These are phyloP conservation scores for Zoanthus sociatus DNA, from an alignment of 92 coral and sea anemone genomes.

Conservation along the genomic window DNA sequence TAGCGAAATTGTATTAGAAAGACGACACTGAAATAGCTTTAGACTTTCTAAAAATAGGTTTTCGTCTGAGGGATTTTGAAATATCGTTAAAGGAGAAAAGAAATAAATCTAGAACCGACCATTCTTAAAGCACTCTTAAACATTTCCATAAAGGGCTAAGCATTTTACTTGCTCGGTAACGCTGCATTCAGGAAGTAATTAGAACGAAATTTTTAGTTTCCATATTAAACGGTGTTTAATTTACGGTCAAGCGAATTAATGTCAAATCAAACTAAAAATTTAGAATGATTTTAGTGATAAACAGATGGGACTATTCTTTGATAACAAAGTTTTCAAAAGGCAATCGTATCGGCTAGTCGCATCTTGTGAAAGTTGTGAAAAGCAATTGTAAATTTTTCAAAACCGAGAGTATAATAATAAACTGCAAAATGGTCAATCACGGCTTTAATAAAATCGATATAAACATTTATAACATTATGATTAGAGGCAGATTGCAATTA, in stretches of 20 bases:
- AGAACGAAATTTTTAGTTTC: slow-evolving; percentile 1
- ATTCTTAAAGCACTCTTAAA: not conserved
- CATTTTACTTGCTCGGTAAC: not conserved
- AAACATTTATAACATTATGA: too few relatives aligned
- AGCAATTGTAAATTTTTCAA: too few relatives aligned
- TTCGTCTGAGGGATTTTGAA: not conserved
- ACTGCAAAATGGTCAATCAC: too few relatives aligned
- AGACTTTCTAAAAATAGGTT: not conserved
- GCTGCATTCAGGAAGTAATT: not conserved
- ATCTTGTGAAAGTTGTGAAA: not conserved
- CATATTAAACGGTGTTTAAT: not conserved
- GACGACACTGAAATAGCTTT: slow-evolving; percentile 1
- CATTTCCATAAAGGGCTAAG: slow-evolving; percentile 10
- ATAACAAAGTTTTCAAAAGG: not conserved
- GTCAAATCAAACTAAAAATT: not conserved
- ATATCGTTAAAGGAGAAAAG: not conserved
- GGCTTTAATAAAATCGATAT: too few relatives aligned
- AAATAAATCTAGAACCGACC: not conserved
- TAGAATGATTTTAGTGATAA: slow-evolving; percentile 1
- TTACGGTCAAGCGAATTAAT: not conserved
- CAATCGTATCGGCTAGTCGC: not conserved
- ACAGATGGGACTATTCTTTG: not conserved
- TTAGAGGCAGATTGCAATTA: too few relatives aligned
- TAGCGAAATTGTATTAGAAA: not conserved
- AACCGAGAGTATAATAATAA: too few relatives aligned